These are phyloP conservation scores for Pogonus chalceus DNA, from an alignment of 1,140 invertebrate genomes.

Conservation along the genomic window DNA sequence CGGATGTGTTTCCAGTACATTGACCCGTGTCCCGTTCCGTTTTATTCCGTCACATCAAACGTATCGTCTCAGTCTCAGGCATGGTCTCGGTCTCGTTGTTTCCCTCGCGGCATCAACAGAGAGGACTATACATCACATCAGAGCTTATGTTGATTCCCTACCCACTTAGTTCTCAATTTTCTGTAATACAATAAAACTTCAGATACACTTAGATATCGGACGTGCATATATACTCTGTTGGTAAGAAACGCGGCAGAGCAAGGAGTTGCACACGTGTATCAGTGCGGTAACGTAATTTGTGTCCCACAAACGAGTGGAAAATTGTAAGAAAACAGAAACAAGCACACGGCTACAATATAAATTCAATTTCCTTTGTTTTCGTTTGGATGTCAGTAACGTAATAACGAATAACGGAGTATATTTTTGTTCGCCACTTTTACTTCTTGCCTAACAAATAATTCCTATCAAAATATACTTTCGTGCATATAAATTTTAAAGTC, in stretches of 20 bases:
- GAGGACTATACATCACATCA: neutral
- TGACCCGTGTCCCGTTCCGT: neutral
- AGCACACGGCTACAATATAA: slow-evolving; percentile 8
- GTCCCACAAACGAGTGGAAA: slow-evolving; percentile 14
- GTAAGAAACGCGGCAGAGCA: neutral
- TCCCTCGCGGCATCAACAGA: too few relatives aligned
- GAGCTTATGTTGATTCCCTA: neutral
- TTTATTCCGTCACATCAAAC: neutral
- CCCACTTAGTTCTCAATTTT: slow-evolving; percentile 1
- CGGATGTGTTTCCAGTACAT: neutral
- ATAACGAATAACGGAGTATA: too few relatives aligned
- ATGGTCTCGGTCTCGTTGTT: too few relatives aligned
- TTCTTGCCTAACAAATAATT: too few relatives aligned
- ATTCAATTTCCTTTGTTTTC: slow-evolving; percentile 14
- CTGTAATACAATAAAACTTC: slow-evolving; percentile 2
- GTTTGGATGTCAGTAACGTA: neutral
- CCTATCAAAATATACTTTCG: too few relatives aligned
- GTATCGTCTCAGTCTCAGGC: neutral
- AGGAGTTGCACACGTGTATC: slow-evolving; percentile 11
- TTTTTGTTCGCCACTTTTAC: too few relatives aligned
- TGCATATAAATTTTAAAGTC: too few relatives aligned
- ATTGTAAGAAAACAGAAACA: slow-evolving; percentile 16
- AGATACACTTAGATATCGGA: slow-evolving; percentile 4
- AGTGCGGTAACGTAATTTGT: slow-evolving; percentile 13
- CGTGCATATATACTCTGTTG: neutral